Evolutionary conservation across 2,113 vertebrate species (phyloP).

Genomic region (Phrynocephalus versicolor): DNA sequence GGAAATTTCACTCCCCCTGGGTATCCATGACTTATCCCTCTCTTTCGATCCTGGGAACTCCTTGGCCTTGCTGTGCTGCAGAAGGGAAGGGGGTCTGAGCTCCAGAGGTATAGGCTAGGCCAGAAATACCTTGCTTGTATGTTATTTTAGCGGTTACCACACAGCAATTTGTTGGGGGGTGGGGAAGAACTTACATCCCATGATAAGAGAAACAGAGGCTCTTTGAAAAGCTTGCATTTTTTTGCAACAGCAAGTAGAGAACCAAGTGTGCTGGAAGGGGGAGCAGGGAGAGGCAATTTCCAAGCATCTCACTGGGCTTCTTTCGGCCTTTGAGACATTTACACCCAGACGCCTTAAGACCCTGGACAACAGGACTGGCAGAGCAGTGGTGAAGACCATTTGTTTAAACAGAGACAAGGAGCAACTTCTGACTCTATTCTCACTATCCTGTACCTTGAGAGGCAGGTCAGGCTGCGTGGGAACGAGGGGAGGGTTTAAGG

Average conservation of each 20-base stretch:
- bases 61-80: background rate
- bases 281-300: background rate
- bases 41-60: too few relatives aligned
- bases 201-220: background rate
- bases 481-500: too few relatives aligned
- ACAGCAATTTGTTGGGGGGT: background rate
- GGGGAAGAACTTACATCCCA: background rate
- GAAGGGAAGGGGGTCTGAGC: background rate
- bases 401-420: too few relatives aligned
- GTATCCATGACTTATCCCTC: background rate
- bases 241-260: background rate
- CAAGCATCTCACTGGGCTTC: background rate
- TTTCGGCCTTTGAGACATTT: background rate
- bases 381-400: background rate
- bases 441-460: too few relatives aligned
- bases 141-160: background rate
- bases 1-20: background rate
- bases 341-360: too few relatives aligned
- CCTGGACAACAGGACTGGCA: too few relatives aligned
- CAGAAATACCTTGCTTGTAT: background rate
- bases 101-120: too few relatives aligned
- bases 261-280: too few relatives aligned
- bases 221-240: background rate
- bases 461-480: too few relatives aligned
- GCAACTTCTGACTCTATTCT: too few relatives aligned